Evolutionary conservation across 2,113 vertebrate genomes (phyloP), one percentile per base, ranked within the genome.

Genomic region (Oryzias curvinotus): DNA sequence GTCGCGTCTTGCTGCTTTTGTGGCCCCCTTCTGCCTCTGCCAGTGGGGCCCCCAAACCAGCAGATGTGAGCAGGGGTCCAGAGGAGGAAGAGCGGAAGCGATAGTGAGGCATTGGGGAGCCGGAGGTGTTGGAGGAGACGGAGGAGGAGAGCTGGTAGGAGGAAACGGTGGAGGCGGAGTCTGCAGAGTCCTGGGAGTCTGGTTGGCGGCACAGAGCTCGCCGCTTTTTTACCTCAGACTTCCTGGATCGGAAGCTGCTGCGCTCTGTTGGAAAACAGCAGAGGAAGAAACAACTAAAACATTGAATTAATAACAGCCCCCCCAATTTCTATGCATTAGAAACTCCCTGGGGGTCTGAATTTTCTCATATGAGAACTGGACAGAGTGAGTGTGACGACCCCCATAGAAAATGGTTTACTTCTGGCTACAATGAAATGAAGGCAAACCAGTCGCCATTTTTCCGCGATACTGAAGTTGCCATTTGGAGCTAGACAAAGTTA

Each of bases 21-120:
- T 73, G 93, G 0, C 77, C 62, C 47, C 80, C 92, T 0, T 71
- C 75, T 0, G 12, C 63, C 21, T 93, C 91, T 0, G 78, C 69
- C 63, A 83, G 10, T 2, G 84, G 0, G 75, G 18, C 59, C 49
- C 85, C 88, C 36, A 87, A 88, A 3, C 82, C 30, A 4, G 81
- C 88, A 19, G 88, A 90, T 42, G 94, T 93, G 0, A 96, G 88
- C 92, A 96, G 75, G 62, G 95, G 97, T 64, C 94, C 92, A 0
- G 95, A 94, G 52, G 94, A 92, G 16, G 94, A 88, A 12, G 90
- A 92, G 85, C 93, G 89, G 90, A 96, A 64, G 65, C 94, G 78
- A 90, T 92, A 0, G 88, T 92, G 89, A 56, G 87, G 90, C 4
- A 85, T 83, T 14, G 90, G 78, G 4, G 87, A 88, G 10, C 91